phyloP scores from a whole-genome alignment of 1,140 invertebrate genomes.

The Pectinophora gossypiella region DNA sequence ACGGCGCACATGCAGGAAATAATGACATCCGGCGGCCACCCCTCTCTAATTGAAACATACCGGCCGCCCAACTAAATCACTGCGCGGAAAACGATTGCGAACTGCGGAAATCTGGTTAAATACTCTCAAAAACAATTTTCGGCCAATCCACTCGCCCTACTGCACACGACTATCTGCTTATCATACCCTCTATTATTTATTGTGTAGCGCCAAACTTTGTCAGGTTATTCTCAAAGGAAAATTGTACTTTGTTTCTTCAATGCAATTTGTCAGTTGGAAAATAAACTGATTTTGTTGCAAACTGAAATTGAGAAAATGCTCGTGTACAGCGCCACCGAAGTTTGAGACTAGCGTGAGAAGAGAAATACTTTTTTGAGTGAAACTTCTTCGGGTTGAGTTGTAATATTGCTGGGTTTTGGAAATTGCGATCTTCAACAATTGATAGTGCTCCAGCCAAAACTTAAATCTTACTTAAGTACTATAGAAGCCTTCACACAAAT shows the following conservation, averaged over 20 bases:
- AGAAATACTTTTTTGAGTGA: conserved; percentile 41
- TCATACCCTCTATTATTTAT: conserved; percentile 8
- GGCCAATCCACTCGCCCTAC: background rate
- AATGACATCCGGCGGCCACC: background rate
- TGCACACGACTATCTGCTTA: background rate
- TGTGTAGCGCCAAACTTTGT: conserved; percentile 26
- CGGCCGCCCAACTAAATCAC: background rate
- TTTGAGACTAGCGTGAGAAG: conserved; percentile 31
- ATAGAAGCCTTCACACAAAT: too few relatives aligned
- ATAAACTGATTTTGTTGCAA: conserved; percentile 67
- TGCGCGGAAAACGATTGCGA: background rate
- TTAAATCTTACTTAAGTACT: too few relatives aligned
- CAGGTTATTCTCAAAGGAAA: conserved; percentile 40
- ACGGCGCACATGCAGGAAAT: background rate
- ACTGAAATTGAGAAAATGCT: conserved; percentile 61
- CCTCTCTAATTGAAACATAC: background rate
- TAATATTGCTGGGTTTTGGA: too few relatives aligned
- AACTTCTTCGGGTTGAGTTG: too few relatives aligned
- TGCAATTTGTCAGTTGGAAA: conserved; percentile 60
- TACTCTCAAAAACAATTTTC: background rate
- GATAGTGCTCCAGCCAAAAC: too few relatives aligned
- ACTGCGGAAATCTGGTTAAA: background rate
- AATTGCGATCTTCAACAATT: too few relatives aligned
- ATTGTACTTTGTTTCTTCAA: conserved; percentile 52
- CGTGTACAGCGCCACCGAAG: conserved; percentile 37